These are phyloP conservation scores for Gavialis gangeticus DNA, from an alignment of 2,113 vertebrate genomes.

Conservation along the genomic window DNA sequence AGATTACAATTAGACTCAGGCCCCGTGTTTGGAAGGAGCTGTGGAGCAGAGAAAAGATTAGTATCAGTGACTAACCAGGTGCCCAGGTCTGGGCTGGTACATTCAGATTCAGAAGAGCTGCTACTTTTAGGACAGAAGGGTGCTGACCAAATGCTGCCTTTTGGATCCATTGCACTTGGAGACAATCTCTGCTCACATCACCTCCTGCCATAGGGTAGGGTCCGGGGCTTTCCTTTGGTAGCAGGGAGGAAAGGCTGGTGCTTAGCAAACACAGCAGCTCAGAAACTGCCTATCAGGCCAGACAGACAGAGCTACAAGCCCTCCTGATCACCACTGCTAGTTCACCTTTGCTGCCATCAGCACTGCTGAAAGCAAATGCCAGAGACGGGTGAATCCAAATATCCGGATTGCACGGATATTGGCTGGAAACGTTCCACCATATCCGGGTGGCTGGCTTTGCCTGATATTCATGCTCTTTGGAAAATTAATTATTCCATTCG, in stretches of 20 bases:
- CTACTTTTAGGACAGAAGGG: background rate
- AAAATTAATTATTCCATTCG: slow-evolving; percentile 63
- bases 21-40: background rate
- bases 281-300: background rate
- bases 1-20: background rate
- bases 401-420: slow-evolving; percentile 43
- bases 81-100: background rate
- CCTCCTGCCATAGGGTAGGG: background rate
- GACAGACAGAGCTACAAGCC: background rate
- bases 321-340: background rate
- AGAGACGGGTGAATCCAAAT: slow-evolving; percentile 61
- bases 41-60: background rate
- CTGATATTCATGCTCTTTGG: slow-evolving; percentile 21
- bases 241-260: background rate
- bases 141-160: background rate
- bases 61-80: background rate
- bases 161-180: background rate
- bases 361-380: slow-evolving; percentile 48
- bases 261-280: background rate
- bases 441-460: slow-evolving; percentile 34
- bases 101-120: background rate
- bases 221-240: background rate
- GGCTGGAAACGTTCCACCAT: slow-evolving; percentile 47
- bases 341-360: slow-evolving; percentile 53
- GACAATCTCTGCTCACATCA: background rate